Conservation (phyloP, 2,113 vertebrate species). For the Semnornis frantzii region DNA sequence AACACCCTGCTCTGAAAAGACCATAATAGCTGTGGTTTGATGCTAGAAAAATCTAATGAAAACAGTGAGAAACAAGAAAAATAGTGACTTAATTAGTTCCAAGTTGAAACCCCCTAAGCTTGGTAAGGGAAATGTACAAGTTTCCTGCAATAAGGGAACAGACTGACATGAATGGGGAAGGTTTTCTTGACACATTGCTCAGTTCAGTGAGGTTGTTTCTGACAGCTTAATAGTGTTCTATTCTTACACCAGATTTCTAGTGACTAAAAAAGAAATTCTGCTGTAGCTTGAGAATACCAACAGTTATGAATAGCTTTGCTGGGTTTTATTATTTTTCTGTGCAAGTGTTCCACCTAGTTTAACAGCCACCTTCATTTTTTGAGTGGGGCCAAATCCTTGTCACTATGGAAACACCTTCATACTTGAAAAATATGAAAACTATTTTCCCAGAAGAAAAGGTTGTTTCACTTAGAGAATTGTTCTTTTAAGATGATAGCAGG, state of each 20-base stretch:
- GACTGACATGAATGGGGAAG: background rate
- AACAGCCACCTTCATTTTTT: background rate
- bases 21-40: background rate
- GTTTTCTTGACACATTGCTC: background rate
- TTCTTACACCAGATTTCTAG: background rate
- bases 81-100: background rate
- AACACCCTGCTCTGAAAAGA: background rate
- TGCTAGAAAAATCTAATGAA: background rate
- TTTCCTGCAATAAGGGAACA: background rate
- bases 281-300: background rate
- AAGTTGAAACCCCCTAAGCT: background rate
- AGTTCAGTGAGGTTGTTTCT: background rate
- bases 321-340: background rate
- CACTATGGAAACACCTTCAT: slow-evolving; percentile 45
- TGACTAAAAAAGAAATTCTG: background rate
- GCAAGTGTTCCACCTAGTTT: background rate
- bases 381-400: slow-evolving; percentile 2
- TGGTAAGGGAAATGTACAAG: background rate
- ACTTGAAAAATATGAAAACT: background rate
- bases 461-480: background rate
- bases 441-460: slow-evolving; percentile 11
- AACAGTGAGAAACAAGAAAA: background rate
- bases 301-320: background rate
- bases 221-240: background rate
- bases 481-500: slow-evolving; percentile 1